These are phyloP conservation scores for Acrocephalus scirpaceus DNA, from an alignment of 2,797 vertebrate species.

Conservation along the genomic window DNA sequence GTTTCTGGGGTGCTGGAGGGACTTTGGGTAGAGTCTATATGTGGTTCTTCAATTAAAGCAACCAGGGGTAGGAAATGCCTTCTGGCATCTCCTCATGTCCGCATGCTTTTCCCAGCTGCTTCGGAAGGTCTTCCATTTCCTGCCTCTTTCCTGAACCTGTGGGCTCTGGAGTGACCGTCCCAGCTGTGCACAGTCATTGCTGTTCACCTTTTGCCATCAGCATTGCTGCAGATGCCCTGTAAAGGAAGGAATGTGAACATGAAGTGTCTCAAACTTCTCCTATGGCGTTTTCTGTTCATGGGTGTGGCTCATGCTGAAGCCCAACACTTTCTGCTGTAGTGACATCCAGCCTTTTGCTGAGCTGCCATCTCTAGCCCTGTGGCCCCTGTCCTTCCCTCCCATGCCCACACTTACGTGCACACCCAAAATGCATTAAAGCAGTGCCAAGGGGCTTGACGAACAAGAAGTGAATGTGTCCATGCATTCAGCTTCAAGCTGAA, in stretches of 20 bases:
- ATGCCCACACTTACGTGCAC: too few species aligned
- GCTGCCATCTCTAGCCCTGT: neutral
- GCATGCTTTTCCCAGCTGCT: neutral
- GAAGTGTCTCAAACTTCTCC: neutral
- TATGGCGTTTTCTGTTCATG: neutral
- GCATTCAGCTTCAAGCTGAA: neutral
- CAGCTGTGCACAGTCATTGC: rapidly evolving
- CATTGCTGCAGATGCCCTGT: neutral
- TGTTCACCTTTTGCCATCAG: neutral
- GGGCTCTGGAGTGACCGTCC: neutral
- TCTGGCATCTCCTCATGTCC: neutral
- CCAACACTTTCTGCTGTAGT: neutral
- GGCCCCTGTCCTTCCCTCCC: neutral
- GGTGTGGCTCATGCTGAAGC: neutral
- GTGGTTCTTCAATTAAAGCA: neutral
- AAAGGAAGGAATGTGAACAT: neutral
- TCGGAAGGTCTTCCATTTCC: neutral
- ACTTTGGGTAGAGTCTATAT: neutral
- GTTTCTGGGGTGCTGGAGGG: neutral
- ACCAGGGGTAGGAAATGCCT: neutral
- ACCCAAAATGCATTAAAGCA: neutral
- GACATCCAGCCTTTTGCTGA: neutral
- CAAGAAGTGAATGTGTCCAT: rapidly evolving
- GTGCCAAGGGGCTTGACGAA: neutral
- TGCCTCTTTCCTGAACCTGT: neutral